A percentile compares a stretch with the other conserved stretches of the same genome.
Evolutionary conservation across 2,113 vertebrate species (phyloP).

Genomic region (Channa maculata): DNA sequence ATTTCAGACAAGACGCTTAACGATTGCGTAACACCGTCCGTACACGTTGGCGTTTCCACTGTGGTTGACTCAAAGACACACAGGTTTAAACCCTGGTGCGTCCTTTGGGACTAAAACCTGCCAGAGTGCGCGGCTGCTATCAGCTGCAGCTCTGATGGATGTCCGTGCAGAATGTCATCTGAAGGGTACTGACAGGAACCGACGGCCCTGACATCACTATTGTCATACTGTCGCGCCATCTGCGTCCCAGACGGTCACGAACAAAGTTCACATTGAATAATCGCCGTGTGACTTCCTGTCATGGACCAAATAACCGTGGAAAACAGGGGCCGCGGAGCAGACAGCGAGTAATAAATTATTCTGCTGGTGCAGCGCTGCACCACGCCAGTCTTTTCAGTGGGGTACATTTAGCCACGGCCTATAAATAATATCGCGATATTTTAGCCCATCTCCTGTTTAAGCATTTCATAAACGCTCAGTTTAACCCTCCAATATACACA

Average conservation of each 20-base stretch:
- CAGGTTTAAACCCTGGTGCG: neutral
- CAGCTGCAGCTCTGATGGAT: conserved; percentile 25
- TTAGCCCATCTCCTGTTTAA: too few relatives aligned
- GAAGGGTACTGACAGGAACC: conserved; percentile 76
- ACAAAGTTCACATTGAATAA: neutral
- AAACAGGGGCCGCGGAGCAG: neutral
- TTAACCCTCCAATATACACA: too few relatives aligned
- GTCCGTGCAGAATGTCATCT: conserved; percentile 78
- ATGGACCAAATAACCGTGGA: neutral
- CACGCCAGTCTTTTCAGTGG: conserved; percentile 15
- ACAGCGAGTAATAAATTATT: conserved; percentile 17
- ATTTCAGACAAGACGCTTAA: conserved; percentile 72
- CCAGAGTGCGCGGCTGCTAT: conserved; percentile 7
- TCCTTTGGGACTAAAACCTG: neutral
- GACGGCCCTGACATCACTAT: conserved; percentile 35
- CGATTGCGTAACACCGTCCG: conserved; percentile 70
- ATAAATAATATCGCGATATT: too few relatives aligned
- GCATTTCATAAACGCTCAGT: too few relatives aligned
- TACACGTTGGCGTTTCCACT: conserved; percentile 52
- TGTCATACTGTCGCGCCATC: conserved; percentile 33
- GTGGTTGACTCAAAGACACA: conserved; percentile 30
- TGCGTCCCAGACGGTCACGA: conserved; percentile 16
- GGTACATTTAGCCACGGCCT: neutral
- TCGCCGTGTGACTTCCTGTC: neutral
- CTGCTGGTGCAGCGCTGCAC: conserved; percentile 69